Percentiles rank a stretch among this genome's conserved stretches.
phyloP scores from a whole-genome alignment of 2,888 invertebrate species.

The Neocrepidodera transversa region DNA sequence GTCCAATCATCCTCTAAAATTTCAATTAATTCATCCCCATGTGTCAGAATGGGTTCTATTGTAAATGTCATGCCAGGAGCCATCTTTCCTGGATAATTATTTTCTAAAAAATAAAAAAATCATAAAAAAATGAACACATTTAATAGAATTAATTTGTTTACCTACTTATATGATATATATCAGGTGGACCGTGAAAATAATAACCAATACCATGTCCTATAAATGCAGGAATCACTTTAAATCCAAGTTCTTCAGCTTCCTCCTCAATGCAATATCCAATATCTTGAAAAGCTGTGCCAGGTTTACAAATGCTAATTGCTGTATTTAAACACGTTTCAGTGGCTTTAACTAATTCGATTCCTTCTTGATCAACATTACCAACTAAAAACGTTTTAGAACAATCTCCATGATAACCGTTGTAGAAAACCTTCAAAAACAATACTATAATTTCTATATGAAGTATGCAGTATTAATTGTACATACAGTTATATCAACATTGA shows the following conservation, averaged over 20 bases:
- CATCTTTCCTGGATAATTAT: constrained; percentile 75
- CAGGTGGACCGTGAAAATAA: constrained; percentile 92
- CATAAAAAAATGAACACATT: too few species aligned
- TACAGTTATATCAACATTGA: constrained; percentile 92
- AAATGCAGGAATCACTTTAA: constrained; percentile 79
- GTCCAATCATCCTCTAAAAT: constrained; percentile 93
- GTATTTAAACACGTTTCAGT: constrained; percentile 75
- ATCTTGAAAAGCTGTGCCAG: constrained; percentile 65
- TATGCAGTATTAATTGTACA: constrained; percentile 50
- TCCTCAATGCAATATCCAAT: constrained; percentile 72
- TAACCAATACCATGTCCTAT: constrained; percentile 92
- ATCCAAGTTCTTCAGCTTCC: constrained; percentile 68
- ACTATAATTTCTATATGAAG: neutral
- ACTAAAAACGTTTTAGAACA: constrained; percentile 86
- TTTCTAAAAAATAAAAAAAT: constrained; percentile 63
- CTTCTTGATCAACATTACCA: constrained; percentile 82
- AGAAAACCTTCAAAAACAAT: constrained; percentile 68
- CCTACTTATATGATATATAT: constrained; percentile 84
- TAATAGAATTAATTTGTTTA: neutral
- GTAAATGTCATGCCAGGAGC: constrained; percentile 92
- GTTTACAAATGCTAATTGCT: constrained; percentile 69
- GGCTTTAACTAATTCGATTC: constrained; percentile 71
- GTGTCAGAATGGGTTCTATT: constrained; percentile 87
- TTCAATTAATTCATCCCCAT: constrained; percentile 72
- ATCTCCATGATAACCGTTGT: constrained; percentile 89